Percentiles rank a stretch among this genome's conserved stretches.
These are phyloP conservation scores for Melitaea cinxia DNA, from an alignment of 1,140 invertebrate species.

Conservation along the genomic window DNA sequence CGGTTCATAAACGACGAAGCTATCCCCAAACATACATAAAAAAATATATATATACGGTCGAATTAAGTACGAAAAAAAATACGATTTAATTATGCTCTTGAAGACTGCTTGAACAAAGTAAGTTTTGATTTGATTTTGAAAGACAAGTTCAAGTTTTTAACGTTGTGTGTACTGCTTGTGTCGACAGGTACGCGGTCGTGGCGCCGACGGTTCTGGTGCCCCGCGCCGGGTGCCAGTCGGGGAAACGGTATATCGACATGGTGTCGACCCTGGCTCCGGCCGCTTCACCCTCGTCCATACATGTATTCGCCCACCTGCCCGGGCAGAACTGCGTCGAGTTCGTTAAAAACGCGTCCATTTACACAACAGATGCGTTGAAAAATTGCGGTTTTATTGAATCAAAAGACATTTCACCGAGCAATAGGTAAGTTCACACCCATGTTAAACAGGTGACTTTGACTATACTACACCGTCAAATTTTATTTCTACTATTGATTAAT, in stretches of 20 bases:
- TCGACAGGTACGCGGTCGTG: conserved; percentile 1
- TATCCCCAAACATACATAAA: no score
- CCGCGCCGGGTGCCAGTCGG: background rate
- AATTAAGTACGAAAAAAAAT: no score
- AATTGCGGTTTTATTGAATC: conserved; percentile 11
- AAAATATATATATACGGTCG: no score
- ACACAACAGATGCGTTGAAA: background rate
- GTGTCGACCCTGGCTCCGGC: conserved; percentile 3
- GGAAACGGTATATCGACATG: background rate
- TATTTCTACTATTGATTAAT: no score
- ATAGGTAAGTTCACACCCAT: conserved; percentile 4
- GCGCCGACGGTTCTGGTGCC: conserved; percentile 1
- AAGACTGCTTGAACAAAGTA: no score
- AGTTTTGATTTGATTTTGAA: no score
- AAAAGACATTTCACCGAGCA: background rate
- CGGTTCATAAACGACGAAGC: no score
- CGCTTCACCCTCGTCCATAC: background rate
- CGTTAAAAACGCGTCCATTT: background rate
- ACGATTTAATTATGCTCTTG: no score
- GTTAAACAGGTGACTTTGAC: no score
- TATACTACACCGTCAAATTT: no score
- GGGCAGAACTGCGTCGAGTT: background rate
- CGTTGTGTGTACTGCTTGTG: no score
- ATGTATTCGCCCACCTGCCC: conserved; percentile 7
- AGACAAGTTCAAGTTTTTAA: no score